Evolutionary conservation across 2,113 vertebrate species (phyloP), one percentile per base, ranked within the genome.

Genomic region (Tetrao urogallus): DNA sequence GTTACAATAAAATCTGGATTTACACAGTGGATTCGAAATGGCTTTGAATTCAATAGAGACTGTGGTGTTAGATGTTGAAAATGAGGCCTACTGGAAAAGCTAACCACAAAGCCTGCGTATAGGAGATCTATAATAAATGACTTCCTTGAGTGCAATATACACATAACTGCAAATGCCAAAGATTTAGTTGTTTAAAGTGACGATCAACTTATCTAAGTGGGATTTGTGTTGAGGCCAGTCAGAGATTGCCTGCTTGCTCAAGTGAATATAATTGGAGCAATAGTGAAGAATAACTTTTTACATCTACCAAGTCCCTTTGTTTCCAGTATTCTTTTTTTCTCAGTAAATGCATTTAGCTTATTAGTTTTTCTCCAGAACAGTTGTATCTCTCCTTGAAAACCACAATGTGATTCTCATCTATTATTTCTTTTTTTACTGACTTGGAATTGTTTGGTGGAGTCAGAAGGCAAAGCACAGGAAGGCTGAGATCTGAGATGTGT

Each of bases 131-230:
- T 67, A 66, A 8, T 58, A 47, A 95, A 79, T 79, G 12, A 12
- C 67, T 77, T 28, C 48, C 38, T 34, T 56, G 77, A 52, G 58
- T 50, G 58, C 38, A 64, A 43, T 70, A 43, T 17, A 60, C 8
- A 27, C 25, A 19, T 40, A 64, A 64, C 27, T 28, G 64, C 50
- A 79, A 75, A 89, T 67, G 60, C 56, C 43, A 88, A 86, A 88
- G 75, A 73, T 71, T 43, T 76, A 66, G 57, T 79, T 91, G 60
- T 60, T 85, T 75, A 86, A 88, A 94, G 48, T 42, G 71, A 52
- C 71, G 50, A 83, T 80, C 87, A 93, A 85, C 64, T 92, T 85
- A 17, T 16, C 66, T 52, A 58, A 61, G 65, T 84, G 60, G 81
- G 86, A 87, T 7, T 43, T 56, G 12, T 43, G 32, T 30, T 70